phyloP scores from a whole-genome alignment of 2,797 vertebrate genomes.

The Nannoperca obscura region DNA sequence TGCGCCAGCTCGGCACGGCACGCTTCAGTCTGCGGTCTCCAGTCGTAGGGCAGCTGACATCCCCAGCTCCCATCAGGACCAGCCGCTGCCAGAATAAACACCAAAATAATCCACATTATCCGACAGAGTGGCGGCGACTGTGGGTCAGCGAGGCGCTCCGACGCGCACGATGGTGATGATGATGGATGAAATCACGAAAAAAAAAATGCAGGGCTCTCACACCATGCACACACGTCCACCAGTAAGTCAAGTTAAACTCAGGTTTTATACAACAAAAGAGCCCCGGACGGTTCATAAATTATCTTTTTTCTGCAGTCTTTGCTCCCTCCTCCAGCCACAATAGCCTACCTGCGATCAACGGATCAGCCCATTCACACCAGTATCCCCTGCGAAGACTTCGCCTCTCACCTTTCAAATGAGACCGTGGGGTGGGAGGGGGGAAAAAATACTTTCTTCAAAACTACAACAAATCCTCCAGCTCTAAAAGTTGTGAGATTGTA shows the following conservation, averaged over 20 bases:
- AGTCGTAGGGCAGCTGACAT: conserved; percentile 88
- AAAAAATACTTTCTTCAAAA: no score
- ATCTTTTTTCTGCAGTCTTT: conserved; percentile 2
- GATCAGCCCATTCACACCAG: conserved; percentile 55
- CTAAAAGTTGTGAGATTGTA: neutral
- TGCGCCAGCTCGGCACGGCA: conserved; percentile 90
- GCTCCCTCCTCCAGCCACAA: conserved; percentile 41
- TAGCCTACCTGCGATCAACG: conserved; percentile 37
- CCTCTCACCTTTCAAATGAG: conserved; percentile 33
- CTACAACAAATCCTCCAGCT: neutral
- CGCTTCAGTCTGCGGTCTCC: conserved; percentile 90
- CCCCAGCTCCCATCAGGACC: conserved; percentile 68
- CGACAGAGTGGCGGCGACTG: conserved; percentile 16
- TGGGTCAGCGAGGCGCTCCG: conserved; percentile 28
- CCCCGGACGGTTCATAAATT: neutral
- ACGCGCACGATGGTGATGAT: conserved; percentile 22
- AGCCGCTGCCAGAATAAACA: conserved; percentile 66
- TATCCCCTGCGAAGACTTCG: conserved; percentile 38
- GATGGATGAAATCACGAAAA: conserved; percentile 30
- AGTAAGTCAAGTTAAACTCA: neutral
- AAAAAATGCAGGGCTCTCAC: conserved; percentile 21
- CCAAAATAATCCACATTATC: conserved; percentile 79
- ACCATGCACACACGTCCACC: conserved; percentile 13
- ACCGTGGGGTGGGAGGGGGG: neutral
- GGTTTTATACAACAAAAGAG: neutral